Conservation (phyloP, 2,113 vertebrate species). For the Ceyx melanurus region DNA sequence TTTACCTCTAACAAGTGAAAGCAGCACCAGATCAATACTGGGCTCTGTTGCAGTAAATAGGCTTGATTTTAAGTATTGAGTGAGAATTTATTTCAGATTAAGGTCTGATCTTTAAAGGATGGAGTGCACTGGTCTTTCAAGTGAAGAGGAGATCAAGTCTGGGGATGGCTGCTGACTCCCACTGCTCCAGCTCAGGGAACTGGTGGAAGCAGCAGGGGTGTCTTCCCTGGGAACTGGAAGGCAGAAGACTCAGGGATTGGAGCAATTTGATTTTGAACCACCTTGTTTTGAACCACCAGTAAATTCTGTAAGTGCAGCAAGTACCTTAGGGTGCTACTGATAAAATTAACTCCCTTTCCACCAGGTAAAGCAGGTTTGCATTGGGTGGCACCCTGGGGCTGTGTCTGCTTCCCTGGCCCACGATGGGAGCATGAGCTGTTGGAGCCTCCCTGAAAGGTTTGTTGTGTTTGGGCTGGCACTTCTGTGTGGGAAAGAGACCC, state of each 20-base stretch:
- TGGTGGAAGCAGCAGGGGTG: background rate
- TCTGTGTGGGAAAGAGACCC: background rate
- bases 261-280: background rate
- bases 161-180: background rate
- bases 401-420: background rate
- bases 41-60: conserved; percentile 14
- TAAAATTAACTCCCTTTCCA: background rate
- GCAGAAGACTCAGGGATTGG: background rate
- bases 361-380: background rate
- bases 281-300: background rate
- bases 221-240: background rate
- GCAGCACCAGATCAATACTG: background rate
- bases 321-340: background rate
- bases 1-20: conserved; percentile 8
- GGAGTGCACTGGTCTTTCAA: accelerated
- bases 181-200: background rate
- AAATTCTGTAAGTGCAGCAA: background rate
- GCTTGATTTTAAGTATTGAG: background rate
- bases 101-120: background rate
- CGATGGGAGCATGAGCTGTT: background rate
- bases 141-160: background rate
- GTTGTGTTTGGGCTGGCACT: background rate
- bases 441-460: background rate
- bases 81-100: background rate
- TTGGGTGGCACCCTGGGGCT: accelerated